Evolutionary conservation across 2,113 vertebrate species (phyloP).

Genomic region (Datnioides undecimradiatus): DNA sequence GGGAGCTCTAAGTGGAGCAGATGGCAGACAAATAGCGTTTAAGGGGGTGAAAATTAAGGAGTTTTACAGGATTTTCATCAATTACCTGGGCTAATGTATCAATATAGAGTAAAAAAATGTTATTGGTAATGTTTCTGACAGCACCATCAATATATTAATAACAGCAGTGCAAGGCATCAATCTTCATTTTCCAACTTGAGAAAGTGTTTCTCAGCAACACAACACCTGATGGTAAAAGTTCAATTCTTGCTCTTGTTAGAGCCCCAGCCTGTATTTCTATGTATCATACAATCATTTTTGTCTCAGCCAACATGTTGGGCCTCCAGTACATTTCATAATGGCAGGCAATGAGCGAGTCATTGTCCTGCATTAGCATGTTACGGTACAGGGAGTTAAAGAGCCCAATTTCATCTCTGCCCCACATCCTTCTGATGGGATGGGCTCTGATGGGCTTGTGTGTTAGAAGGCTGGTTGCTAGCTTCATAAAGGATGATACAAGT

Average conservation of each 20-base stretch:
- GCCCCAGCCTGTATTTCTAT: conserved; percentile 41
- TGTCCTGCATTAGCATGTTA: conserved; percentile 79
- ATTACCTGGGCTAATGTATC: conserved; percentile 79
- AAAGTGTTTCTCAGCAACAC: conserved; percentile 30
- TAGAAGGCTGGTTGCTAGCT: conserved; percentile 57
- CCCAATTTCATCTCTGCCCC: conserved; percentile 71
- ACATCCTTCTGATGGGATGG: conserved; percentile 65
- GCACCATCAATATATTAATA: conserved; percentile 83
- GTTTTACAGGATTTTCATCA: conserved; percentile 78
- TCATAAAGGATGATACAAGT: conserved; percentile 71
- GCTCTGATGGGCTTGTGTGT: conserved; percentile 67
- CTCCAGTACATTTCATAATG: conserved; percentile 63
- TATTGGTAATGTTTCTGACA: conserved; percentile 77
- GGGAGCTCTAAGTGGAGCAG: conserved; percentile 76
- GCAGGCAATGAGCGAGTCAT: conserved; percentile 73
- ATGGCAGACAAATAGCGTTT: conserved; percentile 78
- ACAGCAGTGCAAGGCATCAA: conserved; percentile 63
- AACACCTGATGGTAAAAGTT: conserved; percentile 28
- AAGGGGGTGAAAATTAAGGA: conserved; percentile 64
- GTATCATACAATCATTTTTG: conserved; percentile 57
- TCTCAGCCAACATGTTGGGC: conserved; percentile 59
- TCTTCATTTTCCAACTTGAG: conserved; percentile 75
- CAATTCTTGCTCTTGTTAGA: background rate
- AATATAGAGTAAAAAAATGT: conserved; percentile 65
- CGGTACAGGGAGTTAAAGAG: conserved; percentile 73